Conservation (phyloP, 2,888 invertebrate species). For the Cephalotes varians region DNA sequence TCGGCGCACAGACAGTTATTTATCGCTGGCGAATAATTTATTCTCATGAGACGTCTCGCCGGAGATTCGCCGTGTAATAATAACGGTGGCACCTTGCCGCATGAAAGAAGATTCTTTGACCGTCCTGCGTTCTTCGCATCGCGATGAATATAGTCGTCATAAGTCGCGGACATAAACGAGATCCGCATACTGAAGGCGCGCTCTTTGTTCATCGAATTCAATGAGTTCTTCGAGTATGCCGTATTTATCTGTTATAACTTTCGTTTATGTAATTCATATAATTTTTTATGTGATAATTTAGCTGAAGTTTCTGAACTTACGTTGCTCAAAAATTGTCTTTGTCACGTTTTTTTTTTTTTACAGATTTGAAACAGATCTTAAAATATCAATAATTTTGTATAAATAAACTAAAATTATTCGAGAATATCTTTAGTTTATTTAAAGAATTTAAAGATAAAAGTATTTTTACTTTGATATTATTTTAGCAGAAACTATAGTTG, state of each 20-base stretch:
- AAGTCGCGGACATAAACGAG: slow-evolving; percentile 16
- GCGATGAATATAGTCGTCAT: slow-evolving; percentile 11
- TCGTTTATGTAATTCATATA: not conserved
- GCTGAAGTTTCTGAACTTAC: not conserved
- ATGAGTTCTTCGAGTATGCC: not conserved
- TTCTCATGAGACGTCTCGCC: slow-evolving; percentile 34
- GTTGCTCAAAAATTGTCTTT: not conserved
- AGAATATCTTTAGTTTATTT: not conserved
- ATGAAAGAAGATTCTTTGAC: slow-evolving; percentile 28
- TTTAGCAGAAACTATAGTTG: not conserved
- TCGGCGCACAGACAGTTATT: slow-evolving; percentile 42
- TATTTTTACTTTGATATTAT: not conserved
- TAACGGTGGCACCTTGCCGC: slow-evolving; percentile 37
- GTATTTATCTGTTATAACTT: not conserved
- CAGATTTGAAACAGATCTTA: not conserved
- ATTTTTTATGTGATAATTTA: not conserved
- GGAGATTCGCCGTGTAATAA: slow-evolving; percentile 37
- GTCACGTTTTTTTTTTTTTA: not conserved
- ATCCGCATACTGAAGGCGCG: slow-evolving; percentile 1
- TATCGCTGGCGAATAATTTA: slow-evolving; percentile 50
- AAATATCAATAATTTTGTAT: not conserved
- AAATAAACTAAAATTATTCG: not conserved
- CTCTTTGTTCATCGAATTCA: slow-evolving; percentile 13
- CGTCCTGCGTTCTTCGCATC: slow-evolving; percentile 8
- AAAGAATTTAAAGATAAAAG: not conserved